These are phyloP conservation scores for Drosophila neonasuta DNA, from an alignment of 2,888 invertebrate species.

Conservation along the genomic window DNA sequence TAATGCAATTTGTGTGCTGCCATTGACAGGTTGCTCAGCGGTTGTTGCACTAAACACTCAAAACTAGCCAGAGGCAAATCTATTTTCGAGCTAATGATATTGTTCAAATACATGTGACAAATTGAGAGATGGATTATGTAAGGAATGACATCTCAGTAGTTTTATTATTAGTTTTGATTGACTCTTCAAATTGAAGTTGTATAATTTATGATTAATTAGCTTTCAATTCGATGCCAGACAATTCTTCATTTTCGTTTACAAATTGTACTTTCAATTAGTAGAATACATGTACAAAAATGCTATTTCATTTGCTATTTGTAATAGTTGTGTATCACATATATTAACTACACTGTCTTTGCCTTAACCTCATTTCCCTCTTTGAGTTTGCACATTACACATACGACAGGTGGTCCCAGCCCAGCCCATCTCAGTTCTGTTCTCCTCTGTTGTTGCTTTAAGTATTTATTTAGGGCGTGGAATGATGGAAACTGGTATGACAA, in stretches of 20 bases:
- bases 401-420: constrained; percentile 44
- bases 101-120: background rate
- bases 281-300: background rate
- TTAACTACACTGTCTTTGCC: constrained; percentile 22
- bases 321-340: background rate
- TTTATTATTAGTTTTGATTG: background rate
- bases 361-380: constrained; percentile 57
- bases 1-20: constrained; percentile 58
- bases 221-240: background rate
- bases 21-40: constrained; percentile 52
- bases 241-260: too few relatives aligned
- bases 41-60: background rate
- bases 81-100: constrained; percentile 13
- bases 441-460: constrained; percentile 15
- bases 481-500: constrained; percentile 68
- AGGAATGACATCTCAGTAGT: background rate
- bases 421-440: constrained; percentile 4
- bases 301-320: background rate
- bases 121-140: background rate
- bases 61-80: background rate
- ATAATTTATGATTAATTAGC: constrained; percentile 7
- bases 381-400: constrained; percentile 38
- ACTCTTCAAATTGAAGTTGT: background rate
- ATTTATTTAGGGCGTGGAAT: constrained; percentile 43
- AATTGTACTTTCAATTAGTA: too few relatives aligned